Evolutionary conservation across 2,888 invertebrate species (phyloP).

Genomic region (Onchidella celtica): DNA sequence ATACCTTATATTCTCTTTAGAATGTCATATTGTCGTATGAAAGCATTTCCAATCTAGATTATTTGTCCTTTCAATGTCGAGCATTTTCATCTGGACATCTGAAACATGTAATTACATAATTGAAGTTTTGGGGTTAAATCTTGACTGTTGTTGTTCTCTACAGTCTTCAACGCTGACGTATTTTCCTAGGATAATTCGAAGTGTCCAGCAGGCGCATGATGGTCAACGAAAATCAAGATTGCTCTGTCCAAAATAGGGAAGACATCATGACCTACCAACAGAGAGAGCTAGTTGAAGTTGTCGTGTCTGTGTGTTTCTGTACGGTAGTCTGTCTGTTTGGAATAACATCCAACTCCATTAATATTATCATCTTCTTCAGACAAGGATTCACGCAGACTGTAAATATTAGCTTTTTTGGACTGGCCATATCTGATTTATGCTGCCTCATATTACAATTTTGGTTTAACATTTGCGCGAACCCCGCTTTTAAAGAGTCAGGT

Average conservation of each 20-base stretch:
- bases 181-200: too few species aligned
- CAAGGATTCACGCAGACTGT: not conserved
- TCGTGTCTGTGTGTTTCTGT: not conserved
- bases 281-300: not conserved
- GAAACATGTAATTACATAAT: too few species aligned
- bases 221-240: not conserved
- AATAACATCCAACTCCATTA: not conserved
- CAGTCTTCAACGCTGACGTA: too few species aligned
- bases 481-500: not conserved
- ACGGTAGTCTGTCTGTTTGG: not conserved
- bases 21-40: too few species aligned
- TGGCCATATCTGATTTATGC: constrained; percentile 1
- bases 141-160: too few species aligned
- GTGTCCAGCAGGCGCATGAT: not conserved
- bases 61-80: too few species aligned
- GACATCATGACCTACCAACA: not conserved
- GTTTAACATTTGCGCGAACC: not conserved
- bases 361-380: not conserved
- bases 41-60: too few species aligned
- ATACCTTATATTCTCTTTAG: too few species aligned
- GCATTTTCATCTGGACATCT: too few species aligned
- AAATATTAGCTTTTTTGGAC: not conserved
- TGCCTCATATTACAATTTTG: not conserved
- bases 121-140: too few species aligned
- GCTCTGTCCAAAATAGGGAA: too few species aligned